Conservation (phyloP, 1,140 invertebrate genomes). For the Drosophila ercepeae region DNA sequence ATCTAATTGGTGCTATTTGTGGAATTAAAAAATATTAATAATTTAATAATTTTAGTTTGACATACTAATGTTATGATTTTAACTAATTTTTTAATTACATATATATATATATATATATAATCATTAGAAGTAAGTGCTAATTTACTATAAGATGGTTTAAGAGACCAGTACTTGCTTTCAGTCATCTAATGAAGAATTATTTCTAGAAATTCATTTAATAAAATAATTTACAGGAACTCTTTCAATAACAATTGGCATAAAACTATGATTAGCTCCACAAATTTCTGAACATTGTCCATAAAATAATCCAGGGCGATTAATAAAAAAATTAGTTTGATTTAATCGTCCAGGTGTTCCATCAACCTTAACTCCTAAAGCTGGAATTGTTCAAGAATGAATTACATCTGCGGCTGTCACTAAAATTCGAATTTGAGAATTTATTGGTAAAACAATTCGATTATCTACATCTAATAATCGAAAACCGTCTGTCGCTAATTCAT, state of each 20-base stretch:
- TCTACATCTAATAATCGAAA: constrained; percentile 88
- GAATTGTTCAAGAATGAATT: constrained; percentile 88
- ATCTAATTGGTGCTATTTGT: constrained; percentile 85
- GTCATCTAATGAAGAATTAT: constrained; percentile 86
- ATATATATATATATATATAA: too few relatives aligned
- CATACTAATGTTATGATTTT: constrained; percentile 85
- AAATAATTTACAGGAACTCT: constrained; percentile 85
- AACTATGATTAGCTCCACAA: constrained; percentile 90
- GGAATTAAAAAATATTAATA: constrained; percentile 86
- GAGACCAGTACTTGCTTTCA: constrained; percentile 87
- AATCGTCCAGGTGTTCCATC: constrained; percentile 88
- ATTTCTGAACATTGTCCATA: constrained; percentile 92
- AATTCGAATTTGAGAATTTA: constrained; percentile 86
- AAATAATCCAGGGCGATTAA: constrained; percentile 86
- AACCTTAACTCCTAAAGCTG: constrained; percentile 87
- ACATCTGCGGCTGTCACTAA: constrained; percentile 87
- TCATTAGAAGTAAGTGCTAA: constrained; percentile 85
- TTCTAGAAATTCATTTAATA: constrained; percentile 85
- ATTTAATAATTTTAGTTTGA: constrained; percentile 86
- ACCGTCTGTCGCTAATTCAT: constrained; percentile 74
- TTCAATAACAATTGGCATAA: constrained; percentile 90
- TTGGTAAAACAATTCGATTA: constrained; percentile 86
- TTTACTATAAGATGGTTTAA: constrained; percentile 85
- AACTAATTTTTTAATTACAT: constrained; percentile 82
- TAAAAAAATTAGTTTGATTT: constrained; percentile 86